A percentile compares a stretch with the other conserved stretches of the same genome.
These are phyloP conservation scores for Hippoglossus hippoglossus DNA, from an alignment of 2,797 vertebrate species.

Conservation along the genomic window DNA sequence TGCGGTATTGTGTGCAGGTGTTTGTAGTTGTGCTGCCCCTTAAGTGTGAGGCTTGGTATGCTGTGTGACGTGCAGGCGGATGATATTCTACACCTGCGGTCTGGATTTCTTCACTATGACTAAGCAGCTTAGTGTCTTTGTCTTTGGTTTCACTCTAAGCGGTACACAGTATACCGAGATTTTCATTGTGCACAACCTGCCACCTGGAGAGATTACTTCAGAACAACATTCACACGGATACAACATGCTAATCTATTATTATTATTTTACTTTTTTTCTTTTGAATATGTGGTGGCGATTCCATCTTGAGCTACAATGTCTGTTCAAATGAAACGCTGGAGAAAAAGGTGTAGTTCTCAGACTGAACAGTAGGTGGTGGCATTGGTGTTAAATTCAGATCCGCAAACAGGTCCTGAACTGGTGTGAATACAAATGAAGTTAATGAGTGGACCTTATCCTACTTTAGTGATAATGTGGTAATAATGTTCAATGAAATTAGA, in stretches of 20 bases:
- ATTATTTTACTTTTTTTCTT: neutral
- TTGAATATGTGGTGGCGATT: neutral
- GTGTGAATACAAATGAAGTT: neutral
- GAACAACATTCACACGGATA: neutral
- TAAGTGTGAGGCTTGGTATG: constrained; percentile 18
- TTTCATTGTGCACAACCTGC: constrained; percentile 19
- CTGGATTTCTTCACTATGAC: constrained; percentile 44
- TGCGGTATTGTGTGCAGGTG: constrained; percentile 4
- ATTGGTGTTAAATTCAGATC: constrained; percentile 12
- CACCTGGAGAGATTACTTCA: constrained; percentile 8
- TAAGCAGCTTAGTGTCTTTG: constrained; percentile 38
- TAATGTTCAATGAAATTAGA: neutral
- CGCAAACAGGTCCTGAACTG: constrained; percentile 1
- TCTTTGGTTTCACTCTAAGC: constrained; percentile 48
- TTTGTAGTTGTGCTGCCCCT: constrained; percentile 30
- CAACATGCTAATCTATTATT: neutral
- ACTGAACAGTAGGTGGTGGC: constrained; percentile 71
- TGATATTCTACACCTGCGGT: constrained; percentile 62
- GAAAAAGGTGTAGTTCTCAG: constrained; percentile 32
- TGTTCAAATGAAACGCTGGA: neutral
- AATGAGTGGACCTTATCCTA: neutral
- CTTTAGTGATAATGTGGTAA: neutral
- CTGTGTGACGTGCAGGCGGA: constrained; percentile 47
- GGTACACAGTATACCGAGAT: constrained; percentile 31
- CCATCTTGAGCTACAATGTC: neutral